Evolutionary conservation across 2,888 invertebrate genomes (phyloP).

Genomic region (Orchesella flavescens): DNA sequence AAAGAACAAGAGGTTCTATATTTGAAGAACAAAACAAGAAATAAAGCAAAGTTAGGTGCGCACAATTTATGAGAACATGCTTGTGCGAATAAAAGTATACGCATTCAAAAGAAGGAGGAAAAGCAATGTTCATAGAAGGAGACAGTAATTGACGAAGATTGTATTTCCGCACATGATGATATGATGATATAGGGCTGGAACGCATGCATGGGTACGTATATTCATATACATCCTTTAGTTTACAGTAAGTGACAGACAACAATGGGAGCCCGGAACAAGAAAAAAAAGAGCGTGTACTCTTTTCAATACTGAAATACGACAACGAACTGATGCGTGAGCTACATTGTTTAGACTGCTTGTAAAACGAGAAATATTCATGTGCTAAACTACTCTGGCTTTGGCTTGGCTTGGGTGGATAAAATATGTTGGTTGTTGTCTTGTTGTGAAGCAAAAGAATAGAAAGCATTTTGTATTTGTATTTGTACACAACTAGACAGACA

Average conservation of each 20-base stretch:
- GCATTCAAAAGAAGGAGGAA: background rate
- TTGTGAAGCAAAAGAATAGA: background rate
- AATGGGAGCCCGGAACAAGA: conserved; percentile 3
- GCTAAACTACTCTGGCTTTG: background rate
- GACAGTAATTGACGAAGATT: conserved; percentile 46
- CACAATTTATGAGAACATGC: too few relatives aligned
- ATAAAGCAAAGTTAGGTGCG: too few relatives aligned
- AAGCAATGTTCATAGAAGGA: background rate
- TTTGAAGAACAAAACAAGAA: too few relatives aligned
- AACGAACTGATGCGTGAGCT: conserved; percentile 21
- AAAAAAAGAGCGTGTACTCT: background rate
- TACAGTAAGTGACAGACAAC: background rate
- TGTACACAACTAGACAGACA: background rate
- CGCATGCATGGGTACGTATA: conserved; percentile 19
- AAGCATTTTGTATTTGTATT: too few relatives aligned
- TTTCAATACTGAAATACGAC: background rate
- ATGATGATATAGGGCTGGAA: conserved; percentile 22
- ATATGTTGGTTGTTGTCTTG: background rate
- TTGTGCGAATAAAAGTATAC: too few relatives aligned
- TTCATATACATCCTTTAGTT: background rate
- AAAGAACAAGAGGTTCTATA: too few relatives aligned
- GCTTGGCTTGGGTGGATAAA: too few relatives aligned
- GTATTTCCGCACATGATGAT: conserved; percentile 33
- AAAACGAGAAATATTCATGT: conserved; percentile 1
- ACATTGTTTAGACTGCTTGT: conserved; percentile 15